Base-by-base conservation (phyloP, 2,113 vertebrate species). In the Neotoma lepida region DNA sequence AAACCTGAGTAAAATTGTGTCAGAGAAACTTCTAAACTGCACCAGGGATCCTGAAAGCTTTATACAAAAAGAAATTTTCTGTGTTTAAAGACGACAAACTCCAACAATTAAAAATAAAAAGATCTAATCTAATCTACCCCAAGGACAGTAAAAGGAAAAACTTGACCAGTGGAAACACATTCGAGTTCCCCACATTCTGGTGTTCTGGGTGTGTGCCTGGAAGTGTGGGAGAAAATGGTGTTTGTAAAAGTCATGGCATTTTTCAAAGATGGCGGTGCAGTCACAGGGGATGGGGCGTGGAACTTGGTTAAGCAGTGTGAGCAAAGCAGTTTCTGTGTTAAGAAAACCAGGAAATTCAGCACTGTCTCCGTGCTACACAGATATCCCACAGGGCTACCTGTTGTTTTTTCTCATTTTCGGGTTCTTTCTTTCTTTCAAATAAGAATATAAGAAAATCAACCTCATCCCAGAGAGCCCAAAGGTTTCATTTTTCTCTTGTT, bases 181-280 rank as follows among this genome's bases (percentile, higher is more conserved):
- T 96, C 96, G 93, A 35, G 35, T 80, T 93, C 76, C 94, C 92
- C 89, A 46, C 94, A 96, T 97, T 97, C 97, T 89, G 95, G 91
- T 97, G 95, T 97, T 94, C 91, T 96, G 97, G 96, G 94, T 96
- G 87, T 98, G 96, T 97, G 22, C n/a, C 56, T 56, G 3, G 14
- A 61, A 82, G 80, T 82, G 80, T 54, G 76, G 51, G 76, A 54
- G 49, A 56, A 22, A 54, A 35, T 80, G 80, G 44, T 86, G 68
- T 85, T 97, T 96, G 98, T 96, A 97, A 98, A 96, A 95, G 77
- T 94, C 95, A 97, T 97, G 96, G 97, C 93, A 88, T 93, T 95
- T 96, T 97, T 98, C 96, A 97, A 74, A 97, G 86, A 94, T 97
- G 97, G 93, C 96, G 77, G 96, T 96, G 97, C 97, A 98, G 96